These are phyloP conservation scores for Sebastes diaconus DNA, from an alignment of 2,797 vertebrate genomes.

Conservation along the genomic window DNA sequence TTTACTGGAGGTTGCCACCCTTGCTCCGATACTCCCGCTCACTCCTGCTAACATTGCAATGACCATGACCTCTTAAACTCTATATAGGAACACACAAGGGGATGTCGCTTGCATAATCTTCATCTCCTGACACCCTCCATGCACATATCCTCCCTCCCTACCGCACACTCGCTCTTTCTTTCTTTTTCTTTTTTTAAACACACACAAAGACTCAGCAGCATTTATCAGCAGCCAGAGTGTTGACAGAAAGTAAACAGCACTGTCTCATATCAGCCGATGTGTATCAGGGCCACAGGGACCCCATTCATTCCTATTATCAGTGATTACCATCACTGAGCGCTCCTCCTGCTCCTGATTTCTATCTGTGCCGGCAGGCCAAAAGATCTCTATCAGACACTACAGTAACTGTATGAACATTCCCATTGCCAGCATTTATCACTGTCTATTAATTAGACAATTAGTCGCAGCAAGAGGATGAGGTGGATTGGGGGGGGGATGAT, in stretches of 20 bases:
- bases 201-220: conserved; percentile 2
- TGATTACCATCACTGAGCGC: conserved; percentile 44
- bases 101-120: background rate
- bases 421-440: background rate
- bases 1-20: background rate
- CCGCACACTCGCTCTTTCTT: background rate
- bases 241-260: conserved; percentile 50
- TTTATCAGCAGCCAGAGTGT: conserved; percentile 46
- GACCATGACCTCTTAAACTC: background rate
- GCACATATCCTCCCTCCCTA: background rate
- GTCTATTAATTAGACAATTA: background rate
- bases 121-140: background rate
- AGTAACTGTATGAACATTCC: background rate
- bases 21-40: background rate
- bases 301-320: conserved; percentile 58
- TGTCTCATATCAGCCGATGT: conserved; percentile 44
- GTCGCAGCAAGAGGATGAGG: background rate
- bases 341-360: conserved; percentile 50
- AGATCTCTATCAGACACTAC: conserved; percentile 39
- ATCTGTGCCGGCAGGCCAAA: conserved; percentile 36
- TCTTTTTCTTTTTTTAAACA: background rate
- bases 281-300: conserved; percentile 45
- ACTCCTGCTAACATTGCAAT: background rate
- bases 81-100: background rate
- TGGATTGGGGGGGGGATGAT: background rate